Percentiles rank a stretch among this genome's conserved stretches.
Conservation (phyloP, 2,888 invertebrate species). For the Drosophila infuscata region DNA sequence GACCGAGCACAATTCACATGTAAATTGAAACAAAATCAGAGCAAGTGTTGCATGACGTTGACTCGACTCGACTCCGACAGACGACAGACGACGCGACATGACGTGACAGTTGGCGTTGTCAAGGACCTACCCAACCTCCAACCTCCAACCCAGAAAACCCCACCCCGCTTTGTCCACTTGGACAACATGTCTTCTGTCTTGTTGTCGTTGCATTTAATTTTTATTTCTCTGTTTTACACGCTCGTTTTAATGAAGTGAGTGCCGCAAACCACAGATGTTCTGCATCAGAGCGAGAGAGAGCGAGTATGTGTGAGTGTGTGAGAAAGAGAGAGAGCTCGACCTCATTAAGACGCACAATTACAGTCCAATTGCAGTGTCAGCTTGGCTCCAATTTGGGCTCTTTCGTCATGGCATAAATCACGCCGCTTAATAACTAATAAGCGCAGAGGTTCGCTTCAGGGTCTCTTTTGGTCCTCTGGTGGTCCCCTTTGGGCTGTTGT, state of each 20-base stretch:
- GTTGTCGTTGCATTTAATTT: conserved; percentile 47
- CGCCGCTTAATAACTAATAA: conserved; percentile 77
- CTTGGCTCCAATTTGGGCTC: conserved; percentile 29
- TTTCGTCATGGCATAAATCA: conserved; percentile 64
- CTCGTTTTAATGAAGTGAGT: conserved; percentile 56
- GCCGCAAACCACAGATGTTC: conserved; percentile 52
- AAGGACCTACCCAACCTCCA: conserved; percentile 24
- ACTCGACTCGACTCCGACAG: conserved; percentile 16
- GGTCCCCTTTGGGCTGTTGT: conserved; percentile 34
- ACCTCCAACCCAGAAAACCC: background rate
- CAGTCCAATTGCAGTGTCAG: conserved; percentile 54
- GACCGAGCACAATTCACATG: conserved; percentile 2
- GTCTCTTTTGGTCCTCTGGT: conserved; percentile 15
- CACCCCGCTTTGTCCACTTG: background rate
- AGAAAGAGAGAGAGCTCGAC: conserved; percentile 3
- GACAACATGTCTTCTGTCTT: conserved; percentile 32
- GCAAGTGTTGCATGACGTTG: conserved; percentile 37
- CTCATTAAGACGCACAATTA: conserved; percentile 66
- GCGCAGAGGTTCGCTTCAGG: conserved; percentile 38
- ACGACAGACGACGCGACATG: background rate
- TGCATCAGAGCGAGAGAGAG: conserved; percentile 4
- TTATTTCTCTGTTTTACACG: conserved; percentile 45
- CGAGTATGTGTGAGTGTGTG: background rate
- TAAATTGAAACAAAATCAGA: conserved; percentile 43
- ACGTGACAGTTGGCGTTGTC: conserved; percentile 41